Percentiles rank a stretch among this genome's conserved stretches.
Conservation (phyloP, 2,888 invertebrate species). For the Pterostichus niger region DNA sequence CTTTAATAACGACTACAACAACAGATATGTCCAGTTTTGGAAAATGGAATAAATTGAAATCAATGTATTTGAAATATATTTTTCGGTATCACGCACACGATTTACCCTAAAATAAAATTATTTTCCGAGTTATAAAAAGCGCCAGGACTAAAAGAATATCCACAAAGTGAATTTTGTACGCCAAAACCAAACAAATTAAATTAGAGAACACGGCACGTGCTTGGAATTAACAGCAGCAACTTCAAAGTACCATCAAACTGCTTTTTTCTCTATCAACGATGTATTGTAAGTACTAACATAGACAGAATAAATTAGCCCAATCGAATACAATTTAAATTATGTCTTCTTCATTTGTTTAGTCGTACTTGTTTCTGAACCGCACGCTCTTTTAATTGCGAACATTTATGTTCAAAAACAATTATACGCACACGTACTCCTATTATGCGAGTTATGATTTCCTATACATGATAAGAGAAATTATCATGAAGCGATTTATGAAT, state of each 20-base stretch:
- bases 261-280: slow-evolving; percentile 52
- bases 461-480: slow-evolving; percentile 15
- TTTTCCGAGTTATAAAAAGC: slow-evolving; percentile 56
- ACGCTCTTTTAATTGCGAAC: neutral
- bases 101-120: slow-evolving; percentile 58
- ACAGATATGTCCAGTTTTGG: too few relatives aligned
- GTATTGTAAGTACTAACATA: slow-evolving; percentile 48
- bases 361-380: neutral
- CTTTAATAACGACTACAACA: too few relatives aligned
- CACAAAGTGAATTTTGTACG: slow-evolving; percentile 56
- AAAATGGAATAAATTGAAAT: too few relatives aligned
- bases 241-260: slow-evolving; percentile 60
- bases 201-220: slow-evolving; percentile 56
- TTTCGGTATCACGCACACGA: slow-evolving; percentile 43
- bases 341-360: neutral
- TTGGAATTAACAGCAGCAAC: slow-evolving; percentile 53
- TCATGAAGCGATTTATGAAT: slow-evolving; percentile 17
- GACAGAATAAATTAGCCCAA: slow-evolving; percentile 45
- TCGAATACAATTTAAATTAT: slow-evolving; percentile 7
- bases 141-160: slow-evolving; percentile 45
- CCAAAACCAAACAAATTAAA: slow-evolving; percentile 57
- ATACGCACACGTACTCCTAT: neutral
- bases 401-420: slow-evolving; percentile 18
- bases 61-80: slow-evolving; percentile 44
- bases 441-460: slow-evolving; percentile 6